Evolutionary conservation across 2,797 vertebrate genomes (phyloP).

Genomic region (Poecilia wingei): DNA sequence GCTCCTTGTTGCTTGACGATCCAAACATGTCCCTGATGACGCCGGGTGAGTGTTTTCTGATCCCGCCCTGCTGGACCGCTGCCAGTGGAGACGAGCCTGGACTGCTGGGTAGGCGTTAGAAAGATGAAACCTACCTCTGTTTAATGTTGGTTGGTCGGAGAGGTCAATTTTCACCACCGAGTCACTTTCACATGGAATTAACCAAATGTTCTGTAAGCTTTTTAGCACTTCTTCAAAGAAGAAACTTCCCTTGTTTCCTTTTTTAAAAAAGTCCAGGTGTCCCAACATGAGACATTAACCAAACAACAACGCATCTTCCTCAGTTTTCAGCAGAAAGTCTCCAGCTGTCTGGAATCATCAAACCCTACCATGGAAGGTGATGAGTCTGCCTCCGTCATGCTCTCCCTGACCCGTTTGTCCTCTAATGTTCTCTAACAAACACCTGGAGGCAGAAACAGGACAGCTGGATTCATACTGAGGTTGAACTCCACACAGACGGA

Average conservation of each 20-base stretch:
- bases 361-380: neutral
- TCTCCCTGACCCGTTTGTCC: neutral
- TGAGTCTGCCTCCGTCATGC: neutral
- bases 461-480: neutral
- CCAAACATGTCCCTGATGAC: neutral
- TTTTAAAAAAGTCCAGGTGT: neutral
- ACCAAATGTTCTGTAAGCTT: neutral
- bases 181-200: neutral
- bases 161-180: neutral
- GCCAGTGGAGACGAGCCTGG: neutral
- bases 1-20: neutral
- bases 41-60: neutral
- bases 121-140: neutral
- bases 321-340: neutral
- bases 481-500: neutral
- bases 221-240: neutral
- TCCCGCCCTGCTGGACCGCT: too few relatives aligned
- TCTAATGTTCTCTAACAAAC: neutral
- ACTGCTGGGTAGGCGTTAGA: neutral
- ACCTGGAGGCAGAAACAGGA: neutral
- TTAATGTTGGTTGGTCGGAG: neutral
- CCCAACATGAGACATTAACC: neutral
- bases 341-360: neutral
- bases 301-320: neutral
- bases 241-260: neutral